Evolutionary conservation across 2,888 invertebrate genomes (phyloP).

Genomic region (Stenolophus ochropezus): DNA sequence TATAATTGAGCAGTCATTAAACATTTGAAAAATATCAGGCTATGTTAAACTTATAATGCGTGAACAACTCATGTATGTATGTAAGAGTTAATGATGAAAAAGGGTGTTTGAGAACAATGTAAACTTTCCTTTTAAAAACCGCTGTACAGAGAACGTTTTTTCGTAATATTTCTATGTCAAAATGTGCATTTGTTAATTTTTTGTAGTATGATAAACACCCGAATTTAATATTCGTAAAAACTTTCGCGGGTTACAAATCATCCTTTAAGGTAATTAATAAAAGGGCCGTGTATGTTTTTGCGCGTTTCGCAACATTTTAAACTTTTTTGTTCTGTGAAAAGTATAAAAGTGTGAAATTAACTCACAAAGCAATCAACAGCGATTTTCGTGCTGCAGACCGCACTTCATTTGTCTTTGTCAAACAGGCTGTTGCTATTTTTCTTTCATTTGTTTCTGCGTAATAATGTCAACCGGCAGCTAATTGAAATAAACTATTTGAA

Average conservation of each 20-base stretch:
- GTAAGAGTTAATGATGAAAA: neutral
- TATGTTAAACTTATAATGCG: neutral
- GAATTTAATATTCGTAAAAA: conserved; percentile 26
- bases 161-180: neutral
- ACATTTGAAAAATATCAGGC: too few relatives aligned
- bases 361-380: conserved; percentile 27
- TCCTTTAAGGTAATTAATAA: conserved; percentile 20
- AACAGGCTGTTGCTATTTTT: conserved; percentile 20
- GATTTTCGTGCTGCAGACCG: conserved; percentile 40
- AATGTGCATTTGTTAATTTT: conserved; percentile 15
- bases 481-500: conserved; percentile 46
- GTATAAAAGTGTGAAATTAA: conserved; percentile 34
- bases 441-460: conserved; percentile 23
- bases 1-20: too few relatives aligned
- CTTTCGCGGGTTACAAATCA: conserved; percentile 11
- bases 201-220: conserved; percentile 6
- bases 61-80: neutral
- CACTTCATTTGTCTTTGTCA: conserved; percentile 49
- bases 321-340: conserved; percentile 27
- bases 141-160: neutral
- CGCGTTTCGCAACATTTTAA: conserved; percentile 12
- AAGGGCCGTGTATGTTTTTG: neutral
- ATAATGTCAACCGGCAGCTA: conserved; percentile 32
- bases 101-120: neutral
- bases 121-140: neutral